Percentiles rank a stretch among this genome's conserved stretches.
Conservation (phyloP, 2,113 vertebrate genomes). For the Gallinago media region DNA sequence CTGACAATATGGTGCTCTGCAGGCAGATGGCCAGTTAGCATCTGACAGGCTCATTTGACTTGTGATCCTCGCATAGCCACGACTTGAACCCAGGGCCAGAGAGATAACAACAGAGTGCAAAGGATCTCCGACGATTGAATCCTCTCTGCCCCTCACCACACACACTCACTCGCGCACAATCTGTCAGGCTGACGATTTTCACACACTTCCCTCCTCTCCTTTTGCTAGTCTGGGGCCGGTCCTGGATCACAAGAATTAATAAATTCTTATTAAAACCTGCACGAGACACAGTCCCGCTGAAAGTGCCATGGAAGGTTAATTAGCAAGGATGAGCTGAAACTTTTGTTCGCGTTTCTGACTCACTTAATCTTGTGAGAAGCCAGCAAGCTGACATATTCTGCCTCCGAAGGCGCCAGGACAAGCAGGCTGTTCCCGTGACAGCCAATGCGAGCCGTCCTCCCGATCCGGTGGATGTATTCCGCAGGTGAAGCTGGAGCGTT, state of each 20-base stretch:
- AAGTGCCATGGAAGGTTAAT: slow-evolving; percentile 78
- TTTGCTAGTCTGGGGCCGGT: slow-evolving; percentile 69
- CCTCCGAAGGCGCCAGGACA: slow-evolving; percentile 92
- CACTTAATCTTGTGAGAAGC: slow-evolving; percentile 96
- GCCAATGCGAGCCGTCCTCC: slow-evolving; percentile 94
- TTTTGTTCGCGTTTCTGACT: slow-evolving; percentile 78
- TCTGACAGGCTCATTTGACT: slow-evolving; percentile 52
- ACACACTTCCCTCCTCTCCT: slow-evolving; percentile 52
- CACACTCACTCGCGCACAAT: neutral
- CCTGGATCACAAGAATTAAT: slow-evolving; percentile 77
- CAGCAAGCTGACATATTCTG: slow-evolving; percentile 87
- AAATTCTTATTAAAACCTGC: slow-evolving; percentile 74
- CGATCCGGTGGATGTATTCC: slow-evolving; percentile 93
- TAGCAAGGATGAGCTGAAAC: slow-evolving; percentile 75
- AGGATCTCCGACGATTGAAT: accelerated
- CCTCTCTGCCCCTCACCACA: slow-evolving; percentile 4
- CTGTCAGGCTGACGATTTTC: slow-evolving; percentile 58
- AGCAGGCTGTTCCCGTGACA: slow-evolving; percentile 89
- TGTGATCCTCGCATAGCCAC: neutral
- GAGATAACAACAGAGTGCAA: neutral
- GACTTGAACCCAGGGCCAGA: neutral
- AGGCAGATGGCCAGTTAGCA: slow-evolving; percentile 57
- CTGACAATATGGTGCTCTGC: neutral
- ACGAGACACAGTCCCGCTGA: slow-evolving; percentile 62
- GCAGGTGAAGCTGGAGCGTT: slow-evolving; percentile 85